Base-by-base conservation (phyloP, 1,140 invertebrate genomes). In the Probaryconus sp. region DNA sequence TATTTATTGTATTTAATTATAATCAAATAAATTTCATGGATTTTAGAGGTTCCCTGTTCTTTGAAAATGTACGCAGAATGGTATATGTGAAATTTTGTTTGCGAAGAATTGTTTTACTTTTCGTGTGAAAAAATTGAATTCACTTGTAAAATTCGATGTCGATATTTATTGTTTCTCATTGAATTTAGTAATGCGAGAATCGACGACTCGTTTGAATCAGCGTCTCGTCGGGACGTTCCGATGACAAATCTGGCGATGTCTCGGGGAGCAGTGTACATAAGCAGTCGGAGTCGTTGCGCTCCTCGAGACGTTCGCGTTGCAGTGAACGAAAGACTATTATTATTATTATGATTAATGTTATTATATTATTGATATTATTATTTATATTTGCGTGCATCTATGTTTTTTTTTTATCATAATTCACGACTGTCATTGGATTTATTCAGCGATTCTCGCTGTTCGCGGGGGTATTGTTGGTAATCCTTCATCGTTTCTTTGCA, bases 261-360 rank as follows among this genome's bases (percentile, higher is more conserved):
- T 73, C 56, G 76, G 35, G 68, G 73, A 78, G 76, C 78, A 71
- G 77, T 83, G 81, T 83, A 83, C 56, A 83, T 83, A 83, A 79
- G 63, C 26, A 71, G 76, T 28, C 53, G 76, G 78, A 80, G 78
- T 80, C 73, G 58, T 67, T 80, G 55, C 55, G 80, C 76, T 82
- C 68, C 76, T 65, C 65, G 55, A 60, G 80, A 80, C 67, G 45
- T 56, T 61, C 63, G 48, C 65, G 60, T 76, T 45, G 43, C 45
- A 63, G 45, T 65, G 56, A 68, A 71, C 56, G 50, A 76, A 71
- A 76, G 67, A 76, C 73, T 76, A 76, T 76, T 74, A 61, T 50
- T 55, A 61, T 61, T 48, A 58, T 64, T 64, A 28, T 58, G 9
- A 56, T 64, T 47, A 55, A 14, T 68, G 70, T 72, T 64, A 65